These are phyloP conservation scores for Campodea augens DNA, from an alignment of 1,140 invertebrate genomes.

Conservation along the genomic window DNA sequence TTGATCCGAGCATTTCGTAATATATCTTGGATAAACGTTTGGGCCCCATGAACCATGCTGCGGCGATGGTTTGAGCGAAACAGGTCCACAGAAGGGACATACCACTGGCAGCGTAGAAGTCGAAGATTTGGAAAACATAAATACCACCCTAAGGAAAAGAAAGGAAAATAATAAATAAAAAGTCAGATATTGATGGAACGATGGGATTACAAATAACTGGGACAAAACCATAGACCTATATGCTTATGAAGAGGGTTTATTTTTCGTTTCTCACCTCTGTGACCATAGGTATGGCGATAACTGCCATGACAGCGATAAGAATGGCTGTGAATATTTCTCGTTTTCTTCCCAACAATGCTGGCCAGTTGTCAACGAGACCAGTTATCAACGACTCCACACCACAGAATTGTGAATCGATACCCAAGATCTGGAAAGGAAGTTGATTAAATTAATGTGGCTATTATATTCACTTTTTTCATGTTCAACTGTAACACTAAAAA, in stretches of 20 bases:
- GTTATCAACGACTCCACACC: constrained; percentile 17
- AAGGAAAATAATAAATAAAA: constrained; percentile 30
- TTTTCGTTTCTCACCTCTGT: constrained; percentile 23
- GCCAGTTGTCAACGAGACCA: constrained; percentile 18
- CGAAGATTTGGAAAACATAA: constrained; percentile 37
- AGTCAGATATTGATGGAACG: constrained; percentile 30
- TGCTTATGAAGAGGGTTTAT: too few relatives aligned
- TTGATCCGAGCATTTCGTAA: not conserved
- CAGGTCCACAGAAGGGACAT: constrained; percentile 27
- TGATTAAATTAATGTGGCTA: too few relatives aligned
- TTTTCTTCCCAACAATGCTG: constrained; percentile 19
- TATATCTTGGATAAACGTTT: not conserved
- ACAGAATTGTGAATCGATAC: constrained; percentile 18
- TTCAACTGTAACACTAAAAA: too few relatives aligned
- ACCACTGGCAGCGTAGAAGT: constrained; percentile 34
- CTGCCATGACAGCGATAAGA: constrained; percentile 36
- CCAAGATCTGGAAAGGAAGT: constrained; percentile 2
- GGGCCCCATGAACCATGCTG: not conserved
- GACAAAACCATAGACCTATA: too few relatives aligned
- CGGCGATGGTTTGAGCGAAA: not conserved
- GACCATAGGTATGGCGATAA: constrained; percentile 16
- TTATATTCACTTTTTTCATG: too few relatives aligned
- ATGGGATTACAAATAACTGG: too few relatives aligned
- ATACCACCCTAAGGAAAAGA: constrained; percentile 30
- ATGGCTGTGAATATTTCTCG: constrained; percentile 34